Evolutionary conservation across 2,888 invertebrate species (phyloP).

Genomic region (Acrocera orbiculus): DNA sequence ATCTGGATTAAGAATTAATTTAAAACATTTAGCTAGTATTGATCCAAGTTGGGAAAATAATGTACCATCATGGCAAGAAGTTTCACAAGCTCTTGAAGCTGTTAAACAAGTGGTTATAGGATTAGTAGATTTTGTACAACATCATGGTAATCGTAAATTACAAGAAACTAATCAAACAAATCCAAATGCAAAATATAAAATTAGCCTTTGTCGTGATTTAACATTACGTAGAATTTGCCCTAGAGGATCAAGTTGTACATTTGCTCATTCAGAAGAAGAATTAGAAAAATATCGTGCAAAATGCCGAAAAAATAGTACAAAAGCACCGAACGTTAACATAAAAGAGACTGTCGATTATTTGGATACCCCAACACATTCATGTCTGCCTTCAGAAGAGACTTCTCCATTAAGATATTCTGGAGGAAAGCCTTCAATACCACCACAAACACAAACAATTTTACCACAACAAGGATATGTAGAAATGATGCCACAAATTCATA

Average conservation of each 20-base stretch:
- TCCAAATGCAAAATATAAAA: conserved; percentile 62
- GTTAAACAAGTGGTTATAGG: conserved; percentile 56
- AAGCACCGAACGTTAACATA: conserved; percentile 17
- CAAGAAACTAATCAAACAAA: conserved; percentile 40
- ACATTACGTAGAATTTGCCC: conserved; percentile 67
- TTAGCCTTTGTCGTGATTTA: conserved; percentile 77
- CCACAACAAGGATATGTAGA: conserved; percentile 12
- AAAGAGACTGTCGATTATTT: conserved; percentile 17
- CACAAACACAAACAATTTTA: conserved; percentile 9
- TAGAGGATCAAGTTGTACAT: conserved; percentile 71
- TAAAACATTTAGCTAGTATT: conserved; percentile 71
- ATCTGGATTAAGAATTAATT: conserved; percentile 53
- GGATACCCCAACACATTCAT: conserved; percentile 13
- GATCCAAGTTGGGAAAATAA: conserved; percentile 64
- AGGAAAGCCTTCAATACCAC: conserved; percentile 5
- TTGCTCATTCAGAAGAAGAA: conserved; percentile 84
- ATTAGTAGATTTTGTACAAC: conserved; percentile 57
- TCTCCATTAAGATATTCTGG: conserved; percentile 22
- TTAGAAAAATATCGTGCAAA: conserved; percentile 60
- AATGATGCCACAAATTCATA: conserved; percentile 12
- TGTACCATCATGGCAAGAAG: conserved; percentile 44
- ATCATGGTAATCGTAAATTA: conserved; percentile 49
- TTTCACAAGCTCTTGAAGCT: conserved; percentile 47
- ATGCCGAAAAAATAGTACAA: conserved; percentile 37
- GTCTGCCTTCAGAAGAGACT: conserved; percentile 18